Evolutionary conservation across 2,113 vertebrate genomes (phyloP).

Genomic region (Opisthocomus hoazin): DNA sequence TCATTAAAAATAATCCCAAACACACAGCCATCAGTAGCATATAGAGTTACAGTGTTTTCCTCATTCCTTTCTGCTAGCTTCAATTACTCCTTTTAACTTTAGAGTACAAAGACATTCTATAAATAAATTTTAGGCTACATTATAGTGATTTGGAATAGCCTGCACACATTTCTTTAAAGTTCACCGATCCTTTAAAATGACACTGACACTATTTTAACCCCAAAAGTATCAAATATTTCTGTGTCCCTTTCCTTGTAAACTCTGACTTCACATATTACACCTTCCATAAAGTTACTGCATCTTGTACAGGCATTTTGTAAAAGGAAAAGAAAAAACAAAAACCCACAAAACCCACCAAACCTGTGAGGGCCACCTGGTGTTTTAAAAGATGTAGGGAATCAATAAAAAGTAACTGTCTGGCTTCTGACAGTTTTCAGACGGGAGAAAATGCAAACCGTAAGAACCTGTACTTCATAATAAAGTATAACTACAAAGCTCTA

Average conservation of each 20-base stretch:
- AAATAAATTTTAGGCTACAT: background rate
- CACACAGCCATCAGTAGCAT: background rate
- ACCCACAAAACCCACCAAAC: background rate
- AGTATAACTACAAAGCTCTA: background rate
- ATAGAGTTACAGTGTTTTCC: background rate
- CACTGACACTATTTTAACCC: background rate
- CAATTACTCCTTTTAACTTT: background rate
- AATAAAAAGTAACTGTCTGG: background rate
- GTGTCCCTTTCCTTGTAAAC: background rate
- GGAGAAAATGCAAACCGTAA: background rate
- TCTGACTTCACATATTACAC: background rate
- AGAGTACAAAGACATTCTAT: background rate
- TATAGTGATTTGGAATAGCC: background rate
- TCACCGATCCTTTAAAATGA: background rate
- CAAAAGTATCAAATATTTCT: background rate
- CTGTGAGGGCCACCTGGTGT: background rate
- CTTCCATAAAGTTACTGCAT: background rate
- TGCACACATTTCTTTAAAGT: background rate
- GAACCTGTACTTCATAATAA: background rate
- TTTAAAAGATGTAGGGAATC: background rate
- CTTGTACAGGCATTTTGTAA: background rate
- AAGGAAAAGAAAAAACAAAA: too few species aligned
- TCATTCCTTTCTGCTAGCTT: background rate
- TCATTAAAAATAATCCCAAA: background rate
- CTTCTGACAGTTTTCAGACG: background rate